Conservation (phyloP, 1,140 invertebrate genomes). For the Gryllus bimaculatus region DNA sequence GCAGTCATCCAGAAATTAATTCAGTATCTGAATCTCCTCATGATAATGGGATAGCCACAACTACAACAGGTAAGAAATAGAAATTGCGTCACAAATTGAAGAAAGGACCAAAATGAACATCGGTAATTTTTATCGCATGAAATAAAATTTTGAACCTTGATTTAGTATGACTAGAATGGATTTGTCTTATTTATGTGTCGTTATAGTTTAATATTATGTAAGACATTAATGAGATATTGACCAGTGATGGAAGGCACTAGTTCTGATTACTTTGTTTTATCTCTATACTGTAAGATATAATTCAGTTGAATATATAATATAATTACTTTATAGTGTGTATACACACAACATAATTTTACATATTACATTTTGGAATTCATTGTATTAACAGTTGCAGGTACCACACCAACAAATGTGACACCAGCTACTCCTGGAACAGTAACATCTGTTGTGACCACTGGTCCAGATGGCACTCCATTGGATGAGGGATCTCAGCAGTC, state of each 20-base stretch:
- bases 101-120: too few relatives aligned
- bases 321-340: too few relatives aligned
- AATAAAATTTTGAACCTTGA: too few relatives aligned
- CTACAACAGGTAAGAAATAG: constrained; percentile 36
- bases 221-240: too few relatives aligned
- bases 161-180: neutral
- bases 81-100: neutral
- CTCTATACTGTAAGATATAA: too few relatives aligned
- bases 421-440: constrained; percentile 49
- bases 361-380: neutral
- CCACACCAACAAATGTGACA: constrained; percentile 26
- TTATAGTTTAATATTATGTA: too few relatives aligned
- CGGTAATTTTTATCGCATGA: too few relatives aligned
- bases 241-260: too few relatives aligned
- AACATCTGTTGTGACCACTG: constrained; percentile 76
- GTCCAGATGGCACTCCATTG: constrained; percentile 73
- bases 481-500: constrained; percentile 88
- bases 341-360: neutral
- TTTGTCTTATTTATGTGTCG: neutral
- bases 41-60: constrained; percentile 48
- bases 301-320: too few relatives aligned
- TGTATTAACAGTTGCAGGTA: constrained; percentile 22
- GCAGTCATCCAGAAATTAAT: constrained; percentile 26
- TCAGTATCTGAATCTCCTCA: constrained; percentile 30
- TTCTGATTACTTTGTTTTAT: too few relatives aligned